Conservation (phyloP, 2,888 invertebrate species). For the Polylopha cassiicola region DNA sequence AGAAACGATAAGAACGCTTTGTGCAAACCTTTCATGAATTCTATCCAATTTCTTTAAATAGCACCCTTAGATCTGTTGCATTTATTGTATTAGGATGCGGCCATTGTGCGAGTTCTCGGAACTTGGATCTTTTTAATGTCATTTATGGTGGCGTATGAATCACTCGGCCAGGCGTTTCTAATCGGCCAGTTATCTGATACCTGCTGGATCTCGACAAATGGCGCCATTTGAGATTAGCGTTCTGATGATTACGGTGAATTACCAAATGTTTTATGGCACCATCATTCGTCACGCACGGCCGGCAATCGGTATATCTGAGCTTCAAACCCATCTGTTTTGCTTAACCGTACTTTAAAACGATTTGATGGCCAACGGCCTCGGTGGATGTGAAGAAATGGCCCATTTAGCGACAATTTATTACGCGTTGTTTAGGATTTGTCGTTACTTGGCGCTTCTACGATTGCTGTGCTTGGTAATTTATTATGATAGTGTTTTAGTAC, state of each 20-base stretch:
- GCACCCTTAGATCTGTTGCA: too few relatives aligned
- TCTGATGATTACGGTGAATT: conserved; percentile 18
- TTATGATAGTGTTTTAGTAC: conserved; percentile 13
- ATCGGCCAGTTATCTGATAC: conserved; percentile 11
- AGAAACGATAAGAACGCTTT: too few relatives aligned
- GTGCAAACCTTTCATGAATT: too few relatives aligned
- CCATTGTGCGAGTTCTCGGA: conserved; percentile 7
- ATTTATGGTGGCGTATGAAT: conserved; percentile 12
- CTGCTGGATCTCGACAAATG: conserved; percentile 17
- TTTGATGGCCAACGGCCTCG: conserved; percentile 3
- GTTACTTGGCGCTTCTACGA: too few relatives aligned
- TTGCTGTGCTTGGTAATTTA: too few relatives aligned
- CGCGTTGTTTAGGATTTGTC: too few relatives aligned
- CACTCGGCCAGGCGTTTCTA: conserved; percentile 12
- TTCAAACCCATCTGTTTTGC: conserved; percentile 8
- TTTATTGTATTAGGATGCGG: conserved; percentile 3
- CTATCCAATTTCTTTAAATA: too few relatives aligned
- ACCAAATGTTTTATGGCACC: conserved; percentile 10
- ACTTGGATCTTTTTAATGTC: conserved; percentile 7
- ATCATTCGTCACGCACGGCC: conserved; percentile 15
- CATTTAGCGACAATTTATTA: conserved; percentile 1
- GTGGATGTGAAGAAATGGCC: background rate
- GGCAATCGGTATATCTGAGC: conserved; percentile 3
- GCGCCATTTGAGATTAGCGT: conserved; percentile 14
- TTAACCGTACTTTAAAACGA: conserved; percentile 11